A percentile compares a stretch with the other conserved stretches of the same genome.
phyloP scores from a whole-genome alignment of 2,113 vertebrate genomes.

The Lota lota region DNA sequence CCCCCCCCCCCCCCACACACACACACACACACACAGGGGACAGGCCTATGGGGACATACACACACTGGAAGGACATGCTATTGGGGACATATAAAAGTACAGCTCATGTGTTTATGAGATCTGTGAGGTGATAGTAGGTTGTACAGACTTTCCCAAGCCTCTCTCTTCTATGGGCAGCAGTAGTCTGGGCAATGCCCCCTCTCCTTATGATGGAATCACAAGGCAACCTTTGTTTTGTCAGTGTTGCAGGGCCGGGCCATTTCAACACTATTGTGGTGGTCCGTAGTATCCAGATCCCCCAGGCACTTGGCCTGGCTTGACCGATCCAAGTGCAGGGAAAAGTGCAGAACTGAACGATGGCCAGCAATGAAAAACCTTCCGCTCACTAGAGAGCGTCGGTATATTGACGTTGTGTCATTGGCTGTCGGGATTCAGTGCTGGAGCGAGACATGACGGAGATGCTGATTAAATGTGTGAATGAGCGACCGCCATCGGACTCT shows the following conservation, averaged over 20 bases:
- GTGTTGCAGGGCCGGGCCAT: conserved; percentile 24
- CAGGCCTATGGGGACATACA: no score
- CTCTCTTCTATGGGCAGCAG: conserved; percentile 33
- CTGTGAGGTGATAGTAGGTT: conserved; percentile 22
- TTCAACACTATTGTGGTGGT: conserved; percentile 5
- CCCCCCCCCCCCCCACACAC: no score
- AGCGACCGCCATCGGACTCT: neutral
- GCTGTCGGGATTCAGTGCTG: conserved; percentile 15
- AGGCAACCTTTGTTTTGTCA: conserved; percentile 27
- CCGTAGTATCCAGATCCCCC: neutral
- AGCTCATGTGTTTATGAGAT: conserved; percentile 6
- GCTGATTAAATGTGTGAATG: neutral
- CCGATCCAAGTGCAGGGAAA: neutral
- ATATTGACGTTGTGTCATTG: conserved; percentile 22
- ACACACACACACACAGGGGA: no score
- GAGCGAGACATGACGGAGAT: neutral
- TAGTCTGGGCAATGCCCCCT: conserved; percentile 22
- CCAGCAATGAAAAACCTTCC: conserved; percentile 16
- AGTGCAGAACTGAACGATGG: conserved; percentile 19
- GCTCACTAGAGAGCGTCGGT: conserved; percentile 19
- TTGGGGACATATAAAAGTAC: no score
- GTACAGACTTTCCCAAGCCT: conserved; percentile 8
- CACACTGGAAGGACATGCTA: no score
- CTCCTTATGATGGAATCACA: conserved; percentile 39
- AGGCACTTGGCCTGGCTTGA: neutral